Base-by-base conservation (phyloP, 2,113 vertebrate genomes). In the Oncorhynchus tshawytscha region DNA sequence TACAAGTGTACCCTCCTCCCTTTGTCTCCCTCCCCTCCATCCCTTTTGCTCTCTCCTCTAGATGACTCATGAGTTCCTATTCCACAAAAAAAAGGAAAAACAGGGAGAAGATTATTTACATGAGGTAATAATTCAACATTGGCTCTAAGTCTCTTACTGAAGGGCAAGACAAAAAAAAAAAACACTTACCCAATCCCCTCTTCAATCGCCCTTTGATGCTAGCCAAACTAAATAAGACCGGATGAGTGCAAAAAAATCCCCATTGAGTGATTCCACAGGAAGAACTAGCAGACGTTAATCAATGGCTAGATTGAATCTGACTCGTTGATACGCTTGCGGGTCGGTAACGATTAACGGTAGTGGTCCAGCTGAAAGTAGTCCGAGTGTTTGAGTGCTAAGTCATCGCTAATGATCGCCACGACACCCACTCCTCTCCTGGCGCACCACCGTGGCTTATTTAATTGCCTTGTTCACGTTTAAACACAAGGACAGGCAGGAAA, bases 251-350 rank as follows among this genome's bases (percentile, higher is more conserved):
- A 87, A 85, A 87, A 91, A 92, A 91, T 91, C 89, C 91, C 87
- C 31, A 79, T 88, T 75, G 87, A 92, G 91, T 90, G 89, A 92
- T 91, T 91, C 85, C 82, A 83, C 85, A 89, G 87, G 88, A 89
- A 89, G 88, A 90, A 89, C 90, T 81, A 89, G 90, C 82, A 88
- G 84, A 85, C 75, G 92, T 91, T 93, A 92, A 93, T 92, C 90
- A 92, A 90, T 91, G 90, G 88, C 86, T 89, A 87, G 90, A 91
- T 90, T 90, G 90, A 89, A 90, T 92, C 88, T 83, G 90, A 89
- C 86, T 87, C 82, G 85, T 87, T 81, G 68, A 54, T 54, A 54
- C 51, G 16, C 51, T 54, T 18, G 3, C 13, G 4, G 51, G 51
- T 18, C 15, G 5, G 51, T 54, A 54, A 54, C n/a, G n/a, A 9